phyloP scores from a whole-genome alignment of 2,113 vertebrate genomes.

The Phalacrocorax brasilianus region DNA sequence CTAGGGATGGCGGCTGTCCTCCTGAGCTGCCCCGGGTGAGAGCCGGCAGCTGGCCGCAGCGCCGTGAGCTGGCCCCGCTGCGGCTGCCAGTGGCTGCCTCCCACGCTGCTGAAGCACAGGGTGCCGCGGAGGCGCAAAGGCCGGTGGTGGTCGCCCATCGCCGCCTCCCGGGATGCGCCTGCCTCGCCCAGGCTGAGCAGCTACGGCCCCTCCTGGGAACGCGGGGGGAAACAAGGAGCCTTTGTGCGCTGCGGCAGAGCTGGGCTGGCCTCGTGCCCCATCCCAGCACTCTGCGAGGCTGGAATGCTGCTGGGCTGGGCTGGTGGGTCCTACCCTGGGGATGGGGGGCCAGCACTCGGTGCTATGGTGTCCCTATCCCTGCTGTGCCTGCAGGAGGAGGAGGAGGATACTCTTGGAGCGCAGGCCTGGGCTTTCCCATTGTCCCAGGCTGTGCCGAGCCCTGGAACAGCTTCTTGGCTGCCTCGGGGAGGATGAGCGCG shows the following conservation, averaged over 20 bases:
- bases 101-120: background rate
- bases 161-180: fast-evolving
- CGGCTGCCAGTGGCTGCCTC: background rate
- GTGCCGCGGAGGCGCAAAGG: fast-evolving
- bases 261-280: fast-evolving
- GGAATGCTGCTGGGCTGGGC: background rate
- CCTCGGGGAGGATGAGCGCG: fast-evolving
- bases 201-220: background rate
- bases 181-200: background rate
- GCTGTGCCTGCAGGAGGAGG: background rate
- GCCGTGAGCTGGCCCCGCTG: fast-evolving
- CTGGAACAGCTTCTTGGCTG: background rate
- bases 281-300: background rate
- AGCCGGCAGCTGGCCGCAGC: background rate
- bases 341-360: background rate
- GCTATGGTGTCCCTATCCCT: background rate
- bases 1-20: background rate
- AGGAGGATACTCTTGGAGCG: background rate
- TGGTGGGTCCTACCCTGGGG: background rate
- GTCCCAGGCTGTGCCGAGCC: background rate
- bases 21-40: background rate
- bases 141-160: background rate
- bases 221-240: background rate
- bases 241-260: background rate
- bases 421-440: background rate